Evolutionary conservation across 2,888 invertebrate species (phyloP).

Genomic region (Polymixis flavicincta): DNA sequence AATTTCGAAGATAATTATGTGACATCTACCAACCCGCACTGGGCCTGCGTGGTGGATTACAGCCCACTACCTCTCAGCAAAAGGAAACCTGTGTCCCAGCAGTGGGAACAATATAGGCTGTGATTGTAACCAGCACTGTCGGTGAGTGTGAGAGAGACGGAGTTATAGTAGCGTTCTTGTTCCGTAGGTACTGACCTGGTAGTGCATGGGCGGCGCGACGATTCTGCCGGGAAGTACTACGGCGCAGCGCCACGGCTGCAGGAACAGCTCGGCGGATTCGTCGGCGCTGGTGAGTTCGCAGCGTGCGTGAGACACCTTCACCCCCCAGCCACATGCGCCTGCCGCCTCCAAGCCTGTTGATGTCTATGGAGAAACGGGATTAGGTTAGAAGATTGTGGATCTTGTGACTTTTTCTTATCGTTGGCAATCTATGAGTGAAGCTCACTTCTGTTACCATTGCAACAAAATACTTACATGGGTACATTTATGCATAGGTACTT

Average conservation of each 20-base stretch:
- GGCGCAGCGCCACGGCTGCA: slow-evolving; percentile 87
- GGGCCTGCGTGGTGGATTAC: too few relatives aligned
- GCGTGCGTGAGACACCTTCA: slow-evolving; percentile 82
- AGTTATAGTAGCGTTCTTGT: background rate
- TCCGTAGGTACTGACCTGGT: slow-evolving; percentile 77
- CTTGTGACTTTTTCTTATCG: too few relatives aligned
- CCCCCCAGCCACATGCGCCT: slow-evolving; percentile 84
- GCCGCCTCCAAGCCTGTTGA: slow-evolving; percentile 78
- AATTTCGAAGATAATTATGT: too few relatives aligned
- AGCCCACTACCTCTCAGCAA: too few relatives aligned
- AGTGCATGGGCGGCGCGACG: slow-evolving; percentile 81
- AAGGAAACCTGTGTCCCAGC: too few relatives aligned
- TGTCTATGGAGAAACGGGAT: slow-evolving; percentile 68
- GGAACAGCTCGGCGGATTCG: slow-evolving; percentile 75
- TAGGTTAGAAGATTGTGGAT: background rate
- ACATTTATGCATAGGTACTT: background rate
- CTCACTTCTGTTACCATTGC: background rate
- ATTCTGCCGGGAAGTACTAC: slow-evolving; percentile 84
- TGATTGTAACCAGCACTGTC: too few relatives aligned
- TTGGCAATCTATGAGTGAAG: background rate
- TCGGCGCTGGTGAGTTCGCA: slow-evolving; percentile 81
- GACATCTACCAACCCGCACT: too few relatives aligned
- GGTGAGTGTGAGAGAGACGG: background rate
- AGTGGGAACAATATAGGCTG: too few relatives aligned
- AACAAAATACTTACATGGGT: background rate